Base-by-base conservation (phyloP, 2,888 invertebrate genomes). In the Drosophila picticornis region DNA sequence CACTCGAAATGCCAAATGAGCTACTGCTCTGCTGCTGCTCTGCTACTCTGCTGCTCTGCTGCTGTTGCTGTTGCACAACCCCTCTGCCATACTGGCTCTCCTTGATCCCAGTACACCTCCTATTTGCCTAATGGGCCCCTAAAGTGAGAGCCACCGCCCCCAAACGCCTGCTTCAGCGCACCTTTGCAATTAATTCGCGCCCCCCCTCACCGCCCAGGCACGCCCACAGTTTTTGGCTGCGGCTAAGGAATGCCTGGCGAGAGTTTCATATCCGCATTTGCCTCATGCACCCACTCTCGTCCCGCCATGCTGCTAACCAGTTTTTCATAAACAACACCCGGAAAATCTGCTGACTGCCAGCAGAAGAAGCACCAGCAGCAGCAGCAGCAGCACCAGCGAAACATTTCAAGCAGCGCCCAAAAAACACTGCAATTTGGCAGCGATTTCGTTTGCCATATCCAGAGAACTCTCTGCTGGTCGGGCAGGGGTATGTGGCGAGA, bases 1-100 rank as follows among this genome's bases (percentile, higher is more conserved):
- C 90, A 86, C 85, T 90, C 90, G 88, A 85, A 85, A 85, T 85
- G 88, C 90, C 88, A 85, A 85, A 85, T 85, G 85, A 85, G 84
- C 81, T 88, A 63, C 74, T 16, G 84, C 73, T 51, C 50, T 34
- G 34, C 13, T 31, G 5, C 34, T 29, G 53, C 66, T 32, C 51
- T n/a, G n/a, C 74, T 16, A 81, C 73, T 51, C 50, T 34, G 34
- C 13, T 31, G 5, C 34, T 29, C 29, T 46, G 22, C 4, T 16
- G 10, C 27, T 13, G 16, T 13, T 36, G 19, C 22, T 57, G 53
- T 65, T 70, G 50, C 65, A 13, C 7, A 31, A 7, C 31, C 22
- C 9, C 40, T 11, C 4, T 27, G 11, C 16, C 52, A 13, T 53
- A 2, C 65, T 50, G 46, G 7, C 46, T 25, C 34, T 29, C 29